Conservation (phyloP, 2,888 invertebrate species). For the Tinea trinotella region DNA sequence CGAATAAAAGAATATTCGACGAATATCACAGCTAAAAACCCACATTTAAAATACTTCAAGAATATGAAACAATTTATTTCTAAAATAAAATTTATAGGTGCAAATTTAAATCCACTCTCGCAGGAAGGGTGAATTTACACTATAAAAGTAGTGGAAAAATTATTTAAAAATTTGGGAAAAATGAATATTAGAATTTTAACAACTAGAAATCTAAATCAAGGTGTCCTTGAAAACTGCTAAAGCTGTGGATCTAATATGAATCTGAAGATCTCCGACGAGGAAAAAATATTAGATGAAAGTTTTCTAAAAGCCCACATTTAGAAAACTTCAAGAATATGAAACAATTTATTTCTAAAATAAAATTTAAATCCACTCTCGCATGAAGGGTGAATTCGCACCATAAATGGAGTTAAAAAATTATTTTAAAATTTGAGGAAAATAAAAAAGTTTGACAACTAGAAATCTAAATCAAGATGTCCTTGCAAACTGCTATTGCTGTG, state of each 20-base stretch:
- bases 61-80: background rate
- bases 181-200: conserved; percentile 24
- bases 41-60: background rate
- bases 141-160: conserved; percentile 6
- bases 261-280: too few relatives aligned
- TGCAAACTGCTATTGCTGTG: conserved; percentile 27
- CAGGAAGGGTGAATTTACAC: conserved; percentile 10
- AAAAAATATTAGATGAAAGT: background rate
- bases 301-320: background rate
- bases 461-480: conserved; percentile 23
- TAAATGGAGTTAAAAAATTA: conserved; percentile 10
- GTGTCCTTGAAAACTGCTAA: conserved; percentile 26
- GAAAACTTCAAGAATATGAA: background rate
- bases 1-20: background rate
- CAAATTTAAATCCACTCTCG: background rate
- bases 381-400: conserved; percentile 5
- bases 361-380: conserved; percentile 1
- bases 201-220: conserved; percentile 22
- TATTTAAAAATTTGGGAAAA: background rate
- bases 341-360: background rate
- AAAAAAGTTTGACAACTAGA: conserved; percentile 24
- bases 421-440: background rate
- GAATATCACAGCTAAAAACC: background rate
- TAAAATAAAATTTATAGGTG: background rate
- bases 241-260: conserved; percentile 27